Percentiles rank a stretch among this genome's conserved stretches.
Conservation (phyloP, 2,797 vertebrate genomes). For the Silurus aristotelis region DNA sequence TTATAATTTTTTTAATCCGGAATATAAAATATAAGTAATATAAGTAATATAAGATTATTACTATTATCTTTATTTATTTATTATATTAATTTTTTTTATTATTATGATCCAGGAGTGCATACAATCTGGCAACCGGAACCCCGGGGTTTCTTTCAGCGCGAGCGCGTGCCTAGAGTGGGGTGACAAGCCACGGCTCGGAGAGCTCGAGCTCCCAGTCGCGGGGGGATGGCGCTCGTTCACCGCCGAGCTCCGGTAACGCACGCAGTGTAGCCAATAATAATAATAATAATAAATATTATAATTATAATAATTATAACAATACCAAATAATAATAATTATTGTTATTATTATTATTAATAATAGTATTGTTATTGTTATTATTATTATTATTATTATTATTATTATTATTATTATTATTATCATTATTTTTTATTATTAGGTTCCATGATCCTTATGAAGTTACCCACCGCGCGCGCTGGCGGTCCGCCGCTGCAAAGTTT, state of each 20-base stretch:
- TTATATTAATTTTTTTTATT: too few relatives aligned
- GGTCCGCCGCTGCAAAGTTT: slow-evolving; percentile 67
- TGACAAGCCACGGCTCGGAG: background rate
- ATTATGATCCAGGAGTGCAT: background rate
- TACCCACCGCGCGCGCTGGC: slow-evolving; percentile 74
- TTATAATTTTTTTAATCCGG: too few relatives aligned
- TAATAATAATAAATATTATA: too few relatives aligned
- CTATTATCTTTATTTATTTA: too few relatives aligned
- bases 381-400: background rate
- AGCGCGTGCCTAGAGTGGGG: background rate
- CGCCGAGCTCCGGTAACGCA: slow-evolving; percentile 52
- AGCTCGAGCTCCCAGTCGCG: slow-evolving; percentile 14
- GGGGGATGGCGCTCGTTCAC: slow-evolving; percentile 76
- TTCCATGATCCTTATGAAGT: too few relatives aligned
- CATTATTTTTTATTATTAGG: background rate
- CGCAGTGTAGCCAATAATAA: background rate
- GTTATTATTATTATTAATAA: too few relatives aligned
- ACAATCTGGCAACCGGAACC: slow-evolving; percentile 1
- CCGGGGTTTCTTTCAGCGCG: background rate
- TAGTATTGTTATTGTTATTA: too few relatives aligned
- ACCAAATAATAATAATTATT: too few relatives aligned
- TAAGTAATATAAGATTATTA: too few relatives aligned
- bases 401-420: background rate
- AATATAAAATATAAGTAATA: too few relatives aligned
- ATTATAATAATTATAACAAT: background rate